Evolutionary conservation across 2,797 vertebrate species (phyloP).

Genomic region (Margarornis squamiger): DNA sequence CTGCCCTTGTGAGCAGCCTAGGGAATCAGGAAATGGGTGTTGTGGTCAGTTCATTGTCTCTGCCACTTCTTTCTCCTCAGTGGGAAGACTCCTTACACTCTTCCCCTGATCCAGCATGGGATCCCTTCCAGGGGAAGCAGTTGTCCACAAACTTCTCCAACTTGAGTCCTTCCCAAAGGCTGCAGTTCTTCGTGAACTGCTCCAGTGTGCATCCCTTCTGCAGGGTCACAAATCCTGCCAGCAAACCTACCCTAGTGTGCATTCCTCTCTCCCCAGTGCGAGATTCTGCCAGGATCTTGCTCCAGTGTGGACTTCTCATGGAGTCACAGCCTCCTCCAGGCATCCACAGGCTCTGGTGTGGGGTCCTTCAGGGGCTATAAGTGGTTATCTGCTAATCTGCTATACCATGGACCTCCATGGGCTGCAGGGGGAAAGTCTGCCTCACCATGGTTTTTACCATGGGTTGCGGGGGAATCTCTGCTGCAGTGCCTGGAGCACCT

Average conservation of each 20-base stretch:
- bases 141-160: neutral
- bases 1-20: rapidly evolving
- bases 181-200: neutral
- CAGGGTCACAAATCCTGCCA: neutral
- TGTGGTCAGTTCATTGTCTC: neutral
- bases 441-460: too few relatives aligned
- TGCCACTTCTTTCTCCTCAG: neutral
- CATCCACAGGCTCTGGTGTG: neutral
- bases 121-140: neutral
- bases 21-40: rapidly evolving
- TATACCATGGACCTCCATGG: neutral
- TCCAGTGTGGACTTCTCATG: neutral
- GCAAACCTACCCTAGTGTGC: neutral
- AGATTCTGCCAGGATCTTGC: neutral
- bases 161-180: neutral
- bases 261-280: neutral
- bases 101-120: neutral
- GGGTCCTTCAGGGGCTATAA: neutral
- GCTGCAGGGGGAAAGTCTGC: neutral
- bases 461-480: neutral
- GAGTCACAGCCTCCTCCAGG: neutral
- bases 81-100: neutral
- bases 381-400: neutral
- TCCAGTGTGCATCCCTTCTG: rapidly evolving
- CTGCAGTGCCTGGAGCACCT: neutral